Evolutionary conservation across 2,113 vertebrate genomes (phyloP), one percentile per base, ranked within the genome.

Genomic region (Hypanus sabinus): DNA sequence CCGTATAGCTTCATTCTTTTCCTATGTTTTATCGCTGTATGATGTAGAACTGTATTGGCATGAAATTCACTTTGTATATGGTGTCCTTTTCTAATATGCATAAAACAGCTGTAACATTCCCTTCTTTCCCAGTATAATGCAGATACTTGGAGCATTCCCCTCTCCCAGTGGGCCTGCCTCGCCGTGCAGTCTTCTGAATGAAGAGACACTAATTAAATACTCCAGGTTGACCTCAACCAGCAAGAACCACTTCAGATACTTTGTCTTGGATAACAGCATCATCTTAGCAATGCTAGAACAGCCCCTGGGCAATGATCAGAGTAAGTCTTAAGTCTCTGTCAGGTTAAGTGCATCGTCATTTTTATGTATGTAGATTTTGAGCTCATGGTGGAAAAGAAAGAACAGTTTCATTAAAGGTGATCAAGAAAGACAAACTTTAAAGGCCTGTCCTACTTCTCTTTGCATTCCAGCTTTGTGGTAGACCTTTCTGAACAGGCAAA

Each of bases 271-370:
- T 95, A 99, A 99, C 94, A 99, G 98, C 0, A 98, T 99, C 95
- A 98, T 99, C 95, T 97, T 99, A 87, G 98, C 98, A 20, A 99
- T 99, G 98, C 94, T 99, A 97, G 98, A 99, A 95, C 98, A 99
- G 94, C 98, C 98, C 38, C 97, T 99, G n/a, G 98, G 98, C 93
- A 99, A 99, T 60, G 98, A 99, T 55, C 98, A 99, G 96, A 98
- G 98, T 99, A 95, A 98, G 98, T 97, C 33, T 33, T 16, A 65
- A 62, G 38, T 94, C 94, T 94, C 65, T 30, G 36, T 80, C 94
- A n/a, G n/a, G 30, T 27, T 30, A 62, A 33, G 94, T 79, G 10
- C 38, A 27, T 20, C 6, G 0, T 55, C 0, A 65, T 92, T 62
- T 92, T 55, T 92, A 14, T 92, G n/a, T 62, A 55, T 70, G 46